Base-by-base conservation (phyloP, 2,797 vertebrate species). In the Malacoraja senta region DNA sequence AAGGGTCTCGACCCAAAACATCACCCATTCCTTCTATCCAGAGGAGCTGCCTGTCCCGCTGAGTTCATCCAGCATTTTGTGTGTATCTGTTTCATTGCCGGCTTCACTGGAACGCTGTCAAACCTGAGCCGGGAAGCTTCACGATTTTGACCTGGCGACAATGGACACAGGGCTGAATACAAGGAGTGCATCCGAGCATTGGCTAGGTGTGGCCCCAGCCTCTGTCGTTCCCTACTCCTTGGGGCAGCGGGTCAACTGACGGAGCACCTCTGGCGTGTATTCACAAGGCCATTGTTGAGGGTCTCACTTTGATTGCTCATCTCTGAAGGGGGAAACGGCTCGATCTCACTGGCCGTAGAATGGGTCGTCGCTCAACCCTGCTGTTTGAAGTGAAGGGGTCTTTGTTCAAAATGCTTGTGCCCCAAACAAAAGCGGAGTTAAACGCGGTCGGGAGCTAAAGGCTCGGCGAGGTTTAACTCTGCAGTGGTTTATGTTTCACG, bases 351-450 rank as follows among this genome's bases (percentile, higher is more conserved):
- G 84, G 35, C 63, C 68, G 84, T 65, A 68, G 38, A 88, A 68
- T 63, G 17, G 35, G 65, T 68, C n/a, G 8, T 88, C 32, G 9
- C 19, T 88, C 61, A 88, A 88, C n/a, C 84, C 65, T 13, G 21
- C 84, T 88, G 61, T 88, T 68, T 88, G 84, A 88, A 68, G 63
- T 88, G n/a, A 32, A 88, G 61, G 35, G 29, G 21, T 58, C 84
- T 88, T 88, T 65, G 26, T 86, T 86, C 83, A 32, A 88, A 88
- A 65, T 88, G 65, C 84, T n/a, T 35, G 84, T 32, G 63, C 63
- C 17, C 19, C 9, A 19, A 68, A 32, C n/a, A 19, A 68, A 68
- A 24, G 32, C 63, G 1, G 32, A 15, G 21, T 15, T 88, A 65
- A 88, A 88, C 8, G 84, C 84, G 65, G 61, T 35, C n/a, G 2